Base-by-base conservation (phyloP, 2,113 vertebrate species). In the Cyanistes caeruleus region DNA sequence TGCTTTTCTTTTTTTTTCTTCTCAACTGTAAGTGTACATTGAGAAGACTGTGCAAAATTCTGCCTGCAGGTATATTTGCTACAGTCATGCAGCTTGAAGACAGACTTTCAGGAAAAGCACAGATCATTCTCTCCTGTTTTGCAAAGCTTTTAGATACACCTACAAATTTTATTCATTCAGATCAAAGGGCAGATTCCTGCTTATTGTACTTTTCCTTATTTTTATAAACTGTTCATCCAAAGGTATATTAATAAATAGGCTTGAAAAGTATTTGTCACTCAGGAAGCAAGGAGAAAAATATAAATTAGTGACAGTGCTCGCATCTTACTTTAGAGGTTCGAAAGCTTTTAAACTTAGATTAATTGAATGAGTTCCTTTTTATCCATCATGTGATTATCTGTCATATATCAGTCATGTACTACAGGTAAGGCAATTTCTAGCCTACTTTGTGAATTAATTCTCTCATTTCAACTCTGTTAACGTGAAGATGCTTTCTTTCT, bases 301-400 rank as follows among this genome's bases (percentile, higher is more conserved):
- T 73, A 39, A 87, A 91, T 65, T n/a, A 68, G 30, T 13, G 30
- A 58, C 11, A 41, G 35, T 48, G 10, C 22, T 85, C 25, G 72
- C 20, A 7, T 87, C 39, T 82, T 76, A 56, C 41, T 33, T 64
- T 53, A 56, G 46, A 67, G 33, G 3, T 69, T 37, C 93, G 46
- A 85, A 85, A 91, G 48, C 67, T 83, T 91, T 82, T 59, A 91
- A 88, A 58, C 28, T n/a, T 82, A 63, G 46, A 58, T 89, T 89
- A 89, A 68, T 75, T 68, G 64, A 84, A 78, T 37, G 22, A 83
- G 5, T 64, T 44, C 19, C 44, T 79, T 67, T 91, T 87, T 59
- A 24, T 89, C 39, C 15, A 14, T 78, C 31, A 6, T 63, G 31
- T 2, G 3, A 69, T 77, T 69, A 33, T 48, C 27, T 69, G 56